These are phyloP conservation scores for Oncorhynchus kisutch DNA, from an alignment of 2,113 vertebrate species.

Conservation along the genomic window DNA sequence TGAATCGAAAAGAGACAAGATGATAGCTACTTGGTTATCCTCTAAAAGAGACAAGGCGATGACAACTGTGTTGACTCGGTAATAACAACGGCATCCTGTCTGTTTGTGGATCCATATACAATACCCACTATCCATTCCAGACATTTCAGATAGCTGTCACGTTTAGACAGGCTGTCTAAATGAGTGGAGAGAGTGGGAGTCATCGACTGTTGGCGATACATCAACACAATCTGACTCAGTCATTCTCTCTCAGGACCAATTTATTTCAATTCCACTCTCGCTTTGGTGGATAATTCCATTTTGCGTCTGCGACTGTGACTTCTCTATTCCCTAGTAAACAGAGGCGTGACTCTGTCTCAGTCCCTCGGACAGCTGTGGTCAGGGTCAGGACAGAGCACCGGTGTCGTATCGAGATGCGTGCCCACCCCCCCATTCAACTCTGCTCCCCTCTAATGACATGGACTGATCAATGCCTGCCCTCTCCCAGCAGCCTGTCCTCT, in stretches of 20 bases:
- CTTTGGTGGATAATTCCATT: constrained; percentile 1
- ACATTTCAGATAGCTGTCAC: neutral
- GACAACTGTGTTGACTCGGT: constrained; percentile 34
- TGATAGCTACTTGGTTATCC: neutral
- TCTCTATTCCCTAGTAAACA: neutral
- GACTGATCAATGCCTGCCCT: neutral
- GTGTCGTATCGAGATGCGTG: too few species aligned
- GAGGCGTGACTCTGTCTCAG: neutral
- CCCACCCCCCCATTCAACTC: neutral
- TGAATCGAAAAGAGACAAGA: constrained; percentile 19
- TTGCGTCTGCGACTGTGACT: neutral
- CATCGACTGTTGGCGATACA: constrained; percentile 17
- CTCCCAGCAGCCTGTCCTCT: neutral
- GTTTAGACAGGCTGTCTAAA: neutral
- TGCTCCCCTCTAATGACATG: too few species aligned
- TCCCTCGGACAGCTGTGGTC: neutral
- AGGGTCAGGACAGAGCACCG: neutral
- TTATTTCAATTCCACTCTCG: constrained; percentile 1
- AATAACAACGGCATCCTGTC: constrained; percentile 23
- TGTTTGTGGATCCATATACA: constrained; percentile 25
- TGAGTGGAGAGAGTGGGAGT: neutral
- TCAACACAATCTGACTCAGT: constrained; percentile 19
- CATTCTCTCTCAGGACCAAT: neutral
- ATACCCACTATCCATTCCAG: constrained; percentile 14
- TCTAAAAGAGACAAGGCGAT: constrained; percentile 18